A percentile compares a stretch with the other conserved stretches of the same genome.
These are phyloP conservation scores for Polydrusus pterygomalis DNA, from an alignment of 2,888 invertebrate genomes.

Conservation along the genomic window DNA sequence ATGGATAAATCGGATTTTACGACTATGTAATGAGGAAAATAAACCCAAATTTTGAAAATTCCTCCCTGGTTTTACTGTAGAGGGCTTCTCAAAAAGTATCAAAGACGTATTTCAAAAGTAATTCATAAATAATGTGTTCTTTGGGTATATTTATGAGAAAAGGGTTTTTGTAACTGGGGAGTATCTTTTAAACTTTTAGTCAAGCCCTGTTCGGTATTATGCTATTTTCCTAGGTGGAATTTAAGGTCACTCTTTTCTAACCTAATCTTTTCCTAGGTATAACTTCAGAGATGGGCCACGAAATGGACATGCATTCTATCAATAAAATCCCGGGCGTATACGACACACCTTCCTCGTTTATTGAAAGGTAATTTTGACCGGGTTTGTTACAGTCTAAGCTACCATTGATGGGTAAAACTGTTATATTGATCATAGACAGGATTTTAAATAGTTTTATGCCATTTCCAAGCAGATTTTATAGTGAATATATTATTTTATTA, in stretches of 20 bases:
- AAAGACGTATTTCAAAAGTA: no score
- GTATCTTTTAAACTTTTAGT: neutral
- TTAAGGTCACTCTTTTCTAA: neutral
- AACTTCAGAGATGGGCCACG: slow-evolving; percentile 79
- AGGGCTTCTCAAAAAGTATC: slow-evolving; percentile 13
- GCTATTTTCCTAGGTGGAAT: neutral
- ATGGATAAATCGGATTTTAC: neutral
- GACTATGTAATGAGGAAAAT: neutral
- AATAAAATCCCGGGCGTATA: slow-evolving; percentile 72
- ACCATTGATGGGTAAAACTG: no score
- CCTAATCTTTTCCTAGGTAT: slow-evolving; percentile 73
- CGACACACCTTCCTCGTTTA: slow-evolving; percentile 76
- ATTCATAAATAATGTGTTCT: no score
- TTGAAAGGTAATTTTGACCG: slow-evolving; percentile 75
- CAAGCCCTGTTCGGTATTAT: neutral
- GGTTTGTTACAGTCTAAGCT: no score
- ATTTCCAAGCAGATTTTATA: no score
- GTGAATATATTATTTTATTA: slow-evolving; percentile 26
- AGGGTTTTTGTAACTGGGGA: no score
- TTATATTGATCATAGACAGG: no score
- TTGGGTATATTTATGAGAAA: no score
- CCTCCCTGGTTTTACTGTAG: slow-evolving; percentile 9
- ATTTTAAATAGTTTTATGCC: no score
- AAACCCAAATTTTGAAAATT: slow-evolving; percentile 28
- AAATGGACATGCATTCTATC: slow-evolving; percentile 77